phyloP scores from a whole-genome alignment of 2,113 vertebrate species.

The Stomatorhinus ivindoensis region DNA sequence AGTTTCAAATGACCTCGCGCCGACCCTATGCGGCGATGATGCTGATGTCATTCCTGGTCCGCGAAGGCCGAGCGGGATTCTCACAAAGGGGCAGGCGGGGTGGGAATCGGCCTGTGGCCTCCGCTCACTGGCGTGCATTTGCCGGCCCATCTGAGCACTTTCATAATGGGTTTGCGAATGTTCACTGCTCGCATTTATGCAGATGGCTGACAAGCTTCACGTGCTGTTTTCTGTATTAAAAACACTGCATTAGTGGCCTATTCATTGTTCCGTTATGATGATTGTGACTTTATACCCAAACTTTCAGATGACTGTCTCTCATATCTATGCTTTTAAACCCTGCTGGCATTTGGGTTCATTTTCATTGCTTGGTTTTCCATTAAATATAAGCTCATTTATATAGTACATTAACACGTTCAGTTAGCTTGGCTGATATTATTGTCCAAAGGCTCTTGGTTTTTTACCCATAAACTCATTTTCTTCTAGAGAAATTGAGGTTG shows the following conservation, averaged over 20 bases:
- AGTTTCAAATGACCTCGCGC: neutral
- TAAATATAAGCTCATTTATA: neutral
- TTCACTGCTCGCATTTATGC: neutral
- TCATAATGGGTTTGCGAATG: constrained; percentile 11
- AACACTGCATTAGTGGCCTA: neutral
- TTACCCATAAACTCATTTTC: neutral
- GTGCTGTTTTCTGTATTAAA: neutral
- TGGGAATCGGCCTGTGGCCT: neutral
- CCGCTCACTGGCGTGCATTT: neutral
- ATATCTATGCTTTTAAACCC: neutral
- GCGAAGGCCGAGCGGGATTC: too few relatives aligned
- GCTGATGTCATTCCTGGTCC: neutral
- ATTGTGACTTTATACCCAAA: neutral
- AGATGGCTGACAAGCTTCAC: neutral
- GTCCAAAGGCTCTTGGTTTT: neutral
- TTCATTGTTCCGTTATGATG: neutral
- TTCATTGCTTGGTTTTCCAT: neutral
- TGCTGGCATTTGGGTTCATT: neutral
- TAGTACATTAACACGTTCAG: neutral
- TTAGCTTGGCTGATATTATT: neutral
- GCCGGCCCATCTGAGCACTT: neutral
- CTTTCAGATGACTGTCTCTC: neutral
- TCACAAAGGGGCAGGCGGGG: too few relatives aligned
- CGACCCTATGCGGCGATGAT: neutral
- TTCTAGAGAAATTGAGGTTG: neutral